Conservation (phyloP, 2,113 vertebrate species). For the Corythornis cristatus region DNA sequence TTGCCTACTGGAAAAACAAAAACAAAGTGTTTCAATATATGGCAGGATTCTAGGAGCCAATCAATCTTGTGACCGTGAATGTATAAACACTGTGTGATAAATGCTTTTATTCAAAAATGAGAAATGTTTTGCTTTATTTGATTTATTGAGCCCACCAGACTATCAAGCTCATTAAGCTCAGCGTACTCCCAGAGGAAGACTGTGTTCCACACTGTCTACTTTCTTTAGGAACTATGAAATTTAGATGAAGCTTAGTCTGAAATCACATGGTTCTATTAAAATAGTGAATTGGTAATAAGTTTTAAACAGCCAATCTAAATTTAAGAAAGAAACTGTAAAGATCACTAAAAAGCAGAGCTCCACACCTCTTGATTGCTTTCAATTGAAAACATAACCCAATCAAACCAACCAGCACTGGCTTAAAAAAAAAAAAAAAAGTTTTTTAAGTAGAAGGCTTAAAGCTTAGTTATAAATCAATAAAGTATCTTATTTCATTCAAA, state of each 20-base stretch:
- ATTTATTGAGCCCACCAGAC: conserved; percentile 99
- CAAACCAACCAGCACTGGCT: background rate
- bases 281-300: conserved; percentile 49
- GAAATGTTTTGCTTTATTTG: conserved; percentile 99
- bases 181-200: conserved; percentile 92
- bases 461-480: background rate
- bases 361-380: background rate
- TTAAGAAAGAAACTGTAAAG: background rate
- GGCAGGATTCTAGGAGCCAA: conserved; percentile 89
- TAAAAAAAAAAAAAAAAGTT: background rate
- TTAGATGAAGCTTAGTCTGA: conserved; percentile 73
- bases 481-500: background rate
- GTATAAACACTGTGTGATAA: conserved; percentile 99
- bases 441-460: background rate
- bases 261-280: conserved; percentile 62
- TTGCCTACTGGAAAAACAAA: conserved; percentile 92
- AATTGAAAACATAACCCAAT: background rate
- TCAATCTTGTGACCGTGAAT: conserved; percentile 98
- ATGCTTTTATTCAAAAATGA: conserved; percentile 99
- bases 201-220: conserved; percentile 82
- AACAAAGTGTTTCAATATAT: conserved; percentile 81
- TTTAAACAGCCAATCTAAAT: conserved; percentile 55
- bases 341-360: background rate
- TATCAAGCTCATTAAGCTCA: conserved; percentile 99
- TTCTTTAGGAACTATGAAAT: conserved; percentile 79